A percentile compares a stretch with the other conserved stretches of the same genome.
phyloP scores from a whole-genome alignment of 2,113 vertebrate genomes.

The Trichechus manatus region DNA sequence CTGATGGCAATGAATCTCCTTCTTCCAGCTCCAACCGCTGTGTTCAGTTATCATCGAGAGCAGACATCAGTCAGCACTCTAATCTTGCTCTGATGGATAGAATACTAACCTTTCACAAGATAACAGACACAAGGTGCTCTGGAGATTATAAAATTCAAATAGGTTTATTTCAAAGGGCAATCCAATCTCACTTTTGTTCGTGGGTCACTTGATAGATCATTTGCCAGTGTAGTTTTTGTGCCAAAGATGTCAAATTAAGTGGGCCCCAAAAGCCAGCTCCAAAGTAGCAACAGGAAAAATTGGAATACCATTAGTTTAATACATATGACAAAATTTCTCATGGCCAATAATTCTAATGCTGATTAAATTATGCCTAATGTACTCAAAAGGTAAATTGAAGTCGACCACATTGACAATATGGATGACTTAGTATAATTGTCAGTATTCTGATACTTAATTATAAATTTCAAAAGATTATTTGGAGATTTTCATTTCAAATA shows the following conservation, averaged over 20 bases:
- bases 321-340: conserved; percentile 36
- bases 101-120: conserved; percentile 90
- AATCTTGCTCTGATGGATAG: conserved; percentile 90
- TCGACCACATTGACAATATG: neutral
- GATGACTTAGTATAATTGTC: neutral
- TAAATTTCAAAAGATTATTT: neutral
- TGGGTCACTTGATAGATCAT: conserved; percentile 90
- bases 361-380: neutral
- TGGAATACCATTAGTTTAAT: conserved; percentile 56
- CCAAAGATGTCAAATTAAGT: conserved; percentile 84
- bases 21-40: conserved; percentile 79
- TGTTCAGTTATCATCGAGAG: conserved; percentile 87
- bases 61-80: conserved; percentile 85
- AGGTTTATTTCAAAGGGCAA: conserved; percentile 91
- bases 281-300: conserved; percentile 48
- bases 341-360: conserved; percentile 57
- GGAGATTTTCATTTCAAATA: conserved; percentile 52
- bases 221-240: conserved; percentile 87
- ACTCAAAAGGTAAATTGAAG: neutral
- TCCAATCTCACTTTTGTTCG: conserved; percentile 90
- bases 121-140: conserved; percentile 89
- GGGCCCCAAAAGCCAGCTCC: conserved; percentile 65
- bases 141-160: conserved; percentile 93
- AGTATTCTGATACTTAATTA: neutral
- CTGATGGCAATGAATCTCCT: conserved; percentile 85